phyloP scores from a whole-genome alignment of 35 echinoderm and acorn worm species.

The Apostichopus japonicus region DNA sequence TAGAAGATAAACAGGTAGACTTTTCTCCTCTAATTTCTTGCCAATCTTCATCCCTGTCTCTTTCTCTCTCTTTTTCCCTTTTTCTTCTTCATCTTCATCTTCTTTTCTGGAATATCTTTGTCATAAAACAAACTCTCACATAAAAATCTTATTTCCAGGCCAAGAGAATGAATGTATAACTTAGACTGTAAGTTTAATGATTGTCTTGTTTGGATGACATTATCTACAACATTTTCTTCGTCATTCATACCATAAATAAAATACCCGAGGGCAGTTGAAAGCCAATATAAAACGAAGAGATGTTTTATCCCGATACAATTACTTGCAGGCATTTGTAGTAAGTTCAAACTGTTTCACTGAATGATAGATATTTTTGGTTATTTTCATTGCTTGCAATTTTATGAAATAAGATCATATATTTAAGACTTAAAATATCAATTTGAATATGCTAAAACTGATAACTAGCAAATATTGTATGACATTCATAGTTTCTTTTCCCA shows the following conservation, averaged over 20 bases:
- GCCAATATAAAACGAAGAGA: background rate
- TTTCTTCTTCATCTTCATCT: background rate
- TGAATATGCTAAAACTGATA: slow-evolving; percentile 7
- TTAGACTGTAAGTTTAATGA: background rate
- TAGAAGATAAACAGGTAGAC: slow-evolving; percentile 36
- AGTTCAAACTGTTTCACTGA: background rate
- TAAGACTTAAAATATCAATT: slow-evolving; percentile 21
- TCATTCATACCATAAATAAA: background rate
- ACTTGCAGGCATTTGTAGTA: background rate
- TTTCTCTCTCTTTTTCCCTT: background rate
- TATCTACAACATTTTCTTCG: slow-evolving; percentile 11
- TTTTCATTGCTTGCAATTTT: background rate
- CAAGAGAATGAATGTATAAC: background rate
- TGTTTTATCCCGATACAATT: background rate
- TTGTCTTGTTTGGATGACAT: slow-evolving; percentile 3
- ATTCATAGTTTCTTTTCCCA: background rate
- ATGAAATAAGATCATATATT: background rate
- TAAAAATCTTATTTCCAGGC: background rate
- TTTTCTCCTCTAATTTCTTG: slow-evolving; percentile 28
- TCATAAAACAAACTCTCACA: background rate
- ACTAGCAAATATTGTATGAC: background rate
- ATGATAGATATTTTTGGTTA: background rate
- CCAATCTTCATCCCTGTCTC: background rate
- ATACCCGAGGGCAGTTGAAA: background rate
- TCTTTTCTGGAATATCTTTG: background rate